Base-by-base conservation (phyloP, 2,797 vertebrate genomes). In the Anas bernieri region DNA sequence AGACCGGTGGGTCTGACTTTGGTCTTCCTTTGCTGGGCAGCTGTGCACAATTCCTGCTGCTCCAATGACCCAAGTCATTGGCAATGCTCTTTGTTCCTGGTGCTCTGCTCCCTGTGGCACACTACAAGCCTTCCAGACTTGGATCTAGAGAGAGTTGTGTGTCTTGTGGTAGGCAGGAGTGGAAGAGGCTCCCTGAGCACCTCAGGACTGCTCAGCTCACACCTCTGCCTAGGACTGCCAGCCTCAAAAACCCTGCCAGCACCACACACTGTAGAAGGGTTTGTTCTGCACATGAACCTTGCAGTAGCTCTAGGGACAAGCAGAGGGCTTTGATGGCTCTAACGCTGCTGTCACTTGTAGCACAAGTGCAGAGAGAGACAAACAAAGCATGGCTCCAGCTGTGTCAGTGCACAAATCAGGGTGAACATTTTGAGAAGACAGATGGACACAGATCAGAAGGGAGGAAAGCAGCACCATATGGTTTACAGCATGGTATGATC, bases 251-350 rank as follows among this genome's bases (percentile, higher is more conserved):
- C 20, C 41, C 55, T 69, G 28, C 31, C 64, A 63, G 58, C 66
- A 68, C 17, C 39, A 55, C 39, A 9, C 17, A 21, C 15, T 2
- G 0, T 9, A 9, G 28, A 13, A 14, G 33, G 23, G 30, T n/a
- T 80, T 0, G 0, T 35, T 64, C 35, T 30, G 43, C 21, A 20
- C 5, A 0, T 4, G 12, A 62, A 76, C 55, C 37, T 72, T n/a
- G 46, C 30, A 58, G 41, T 48, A 81, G 30, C 23, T 69, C 35
- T 43, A 35, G 35, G 33, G 9, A 59, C 23, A 77, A 77, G 68
- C 17, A 81, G 35, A 77, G 48, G 17, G 30, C n/a, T 94, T 61
- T 13, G 2, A 2, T 13, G 8, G 61, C 30, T 77, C 31, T 31
- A 43, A 9, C 2, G 10, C 23, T 54, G 17, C 62, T 64, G 11